phyloP scores from a whole-genome alignment of 2,888 invertebrate species.

The Sinohyriopsis cumingii region DNA sequence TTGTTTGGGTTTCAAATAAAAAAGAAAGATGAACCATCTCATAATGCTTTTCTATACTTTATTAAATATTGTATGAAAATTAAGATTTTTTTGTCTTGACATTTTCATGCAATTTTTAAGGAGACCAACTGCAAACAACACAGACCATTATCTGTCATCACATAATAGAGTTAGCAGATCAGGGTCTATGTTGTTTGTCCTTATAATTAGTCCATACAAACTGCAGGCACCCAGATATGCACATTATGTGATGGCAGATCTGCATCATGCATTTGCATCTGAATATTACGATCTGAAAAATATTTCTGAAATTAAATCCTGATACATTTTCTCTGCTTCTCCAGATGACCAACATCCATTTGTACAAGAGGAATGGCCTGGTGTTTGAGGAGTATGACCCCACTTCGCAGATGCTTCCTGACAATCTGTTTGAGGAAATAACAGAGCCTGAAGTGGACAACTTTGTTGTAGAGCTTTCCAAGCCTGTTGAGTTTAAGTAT shows the following conservation, averaged over 20 bases:
- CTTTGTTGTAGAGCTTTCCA: constrained; percentile 35
- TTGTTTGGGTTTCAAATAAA: too few species aligned
- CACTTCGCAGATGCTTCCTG: constrained; percentile 38
- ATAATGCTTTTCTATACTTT: too few species aligned
- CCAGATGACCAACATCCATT: constrained; percentile 28
- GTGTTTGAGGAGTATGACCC: constrained; percentile 32
- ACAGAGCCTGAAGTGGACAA: constrained; percentile 24
- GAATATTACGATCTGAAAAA: background rate
- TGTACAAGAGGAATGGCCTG: constrained; percentile 44
- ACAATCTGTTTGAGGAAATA: constrained; percentile 32
- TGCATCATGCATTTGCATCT: too few species aligned
- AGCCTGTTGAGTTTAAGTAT: constrained; percentile 51
- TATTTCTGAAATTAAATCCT: too few species aligned
- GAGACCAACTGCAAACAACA: too few species aligned
- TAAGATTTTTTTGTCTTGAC: background rate
- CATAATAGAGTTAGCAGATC: too few species aligned
- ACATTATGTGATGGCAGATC: too few species aligned
- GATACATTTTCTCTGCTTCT: constrained; percentile 1
- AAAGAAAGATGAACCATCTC: too few species aligned
- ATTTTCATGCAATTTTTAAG: background rate
- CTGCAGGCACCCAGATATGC: too few species aligned
- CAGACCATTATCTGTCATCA: too few species aligned
- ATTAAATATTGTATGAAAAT: background rate
- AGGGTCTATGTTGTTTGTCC: too few species aligned
- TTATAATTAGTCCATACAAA: too few species aligned